A percentile compares a stretch with the other conserved stretches of the same genome.
Conservation (phyloP, 2,888 invertebrate species). For the Argynnis bischoffii region DNA sequence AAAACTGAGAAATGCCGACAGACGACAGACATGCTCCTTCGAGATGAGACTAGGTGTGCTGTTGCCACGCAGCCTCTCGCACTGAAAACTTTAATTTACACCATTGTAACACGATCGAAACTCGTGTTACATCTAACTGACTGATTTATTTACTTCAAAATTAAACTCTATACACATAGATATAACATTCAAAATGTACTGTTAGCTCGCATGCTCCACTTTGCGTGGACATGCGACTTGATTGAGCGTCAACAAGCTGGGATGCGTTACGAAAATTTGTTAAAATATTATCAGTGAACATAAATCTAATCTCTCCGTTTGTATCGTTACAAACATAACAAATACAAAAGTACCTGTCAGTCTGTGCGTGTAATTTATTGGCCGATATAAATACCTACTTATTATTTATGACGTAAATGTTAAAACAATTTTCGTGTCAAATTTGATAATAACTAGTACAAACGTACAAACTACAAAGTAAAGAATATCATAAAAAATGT, state of each 20-base stretch:
- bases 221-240: conserved; percentile 14
- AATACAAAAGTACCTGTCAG: background rate
- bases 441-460: no score
- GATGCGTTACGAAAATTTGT: conserved; percentile 20
- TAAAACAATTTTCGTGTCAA: no score
- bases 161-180: background rate
- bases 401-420: no score
- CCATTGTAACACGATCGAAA: background rate
- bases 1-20: conserved; percentile 12
- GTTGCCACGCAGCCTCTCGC: conserved; percentile 6
- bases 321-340: background rate
- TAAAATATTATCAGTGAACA: conserved; percentile 9
- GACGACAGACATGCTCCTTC: conserved; percentile 8
- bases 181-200: conserved; percentile 3
- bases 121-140: background rate
- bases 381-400: no score
- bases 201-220: conserved; percentile 1
- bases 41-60: conserved; percentile 4
- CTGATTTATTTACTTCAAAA: background rate
- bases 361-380: background rate
- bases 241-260: conserved; percentile 21
- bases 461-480: no score
- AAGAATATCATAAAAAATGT: no score
- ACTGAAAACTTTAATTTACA: background rate
- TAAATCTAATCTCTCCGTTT: background rate